A percentile compares a stretch with the other conserved stretches of the same genome.
Evolutionary conservation across 2,797 vertebrate genomes (phyloP).

Genomic region (Sciurus vulgaris): DNA sequence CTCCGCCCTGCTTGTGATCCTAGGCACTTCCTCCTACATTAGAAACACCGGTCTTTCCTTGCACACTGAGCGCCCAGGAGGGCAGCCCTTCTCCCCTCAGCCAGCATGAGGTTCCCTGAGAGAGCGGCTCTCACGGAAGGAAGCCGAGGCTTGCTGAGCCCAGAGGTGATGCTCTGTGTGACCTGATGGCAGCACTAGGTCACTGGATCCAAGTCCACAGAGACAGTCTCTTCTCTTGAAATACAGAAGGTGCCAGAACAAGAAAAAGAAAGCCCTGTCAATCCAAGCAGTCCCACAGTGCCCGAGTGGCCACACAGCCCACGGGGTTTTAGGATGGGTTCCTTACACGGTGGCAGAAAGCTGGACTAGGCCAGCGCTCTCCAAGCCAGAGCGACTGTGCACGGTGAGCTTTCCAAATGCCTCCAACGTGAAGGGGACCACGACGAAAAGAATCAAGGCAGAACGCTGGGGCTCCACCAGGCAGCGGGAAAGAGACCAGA

Average conservation of each 20-base stretch:
- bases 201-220: background rate
- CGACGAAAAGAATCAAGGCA: background rate
- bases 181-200: background rate
- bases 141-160: background rate
- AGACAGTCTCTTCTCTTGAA: background rate
- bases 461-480: rapidly evolving
- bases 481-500: background rate
- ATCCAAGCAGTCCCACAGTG: too few species aligned
- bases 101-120: background rate
- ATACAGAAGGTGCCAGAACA: background rate
- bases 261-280: background rate
- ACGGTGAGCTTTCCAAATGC: background rate
- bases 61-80: background rate
- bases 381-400: background rate
- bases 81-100: rapidly evolving
- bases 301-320: rapidly evolving
- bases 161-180: background rate
- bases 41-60: background rate
- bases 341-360: rapidly evolving
- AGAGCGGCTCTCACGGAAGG: background rate
- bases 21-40: background rate
- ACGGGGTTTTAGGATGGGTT: background rate
- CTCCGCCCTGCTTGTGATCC: background rate
- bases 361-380: background rate
- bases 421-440: background rate